These are phyloP conservation scores for Hephaestus fuliginosus DNA, from an alignment of 2,797 vertebrate species.

Conservation along the genomic window DNA sequence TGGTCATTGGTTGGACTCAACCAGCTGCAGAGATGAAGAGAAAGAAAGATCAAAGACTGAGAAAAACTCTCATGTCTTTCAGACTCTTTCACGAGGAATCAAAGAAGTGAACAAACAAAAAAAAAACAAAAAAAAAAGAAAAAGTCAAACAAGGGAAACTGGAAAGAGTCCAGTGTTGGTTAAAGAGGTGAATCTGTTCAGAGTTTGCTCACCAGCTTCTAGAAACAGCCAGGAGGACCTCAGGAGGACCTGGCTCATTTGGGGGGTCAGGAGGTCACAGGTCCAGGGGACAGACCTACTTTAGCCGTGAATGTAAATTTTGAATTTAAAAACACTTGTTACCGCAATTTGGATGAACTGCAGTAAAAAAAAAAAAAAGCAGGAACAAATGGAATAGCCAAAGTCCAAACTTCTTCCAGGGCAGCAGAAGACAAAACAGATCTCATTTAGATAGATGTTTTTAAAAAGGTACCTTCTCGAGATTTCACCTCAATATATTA, in stretches of 20 bases:
- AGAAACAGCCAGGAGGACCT: background rate
- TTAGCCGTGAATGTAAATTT: background rate
- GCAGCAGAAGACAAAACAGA: background rate
- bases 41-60: conserved; percentile 40
- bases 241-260: background rate
- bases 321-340: background rate
- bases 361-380: background rate
- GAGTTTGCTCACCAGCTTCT: background rate
- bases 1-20: conserved; percentile 41
- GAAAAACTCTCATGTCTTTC: conserved; percentile 13
- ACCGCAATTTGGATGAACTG: background rate
- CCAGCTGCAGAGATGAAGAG: conserved; percentile 49
- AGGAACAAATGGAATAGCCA: background rate
- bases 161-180: background rate
- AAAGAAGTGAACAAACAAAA: conserved; percentile 34
- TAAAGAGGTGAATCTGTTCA: background rate
- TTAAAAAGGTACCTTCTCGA: background rate
- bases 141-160: background rate
- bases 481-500: background rate
- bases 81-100: conserved; percentile 16
- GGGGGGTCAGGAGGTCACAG: background rate
- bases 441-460: background rate
- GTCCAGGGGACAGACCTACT: background rate
- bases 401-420: background rate
- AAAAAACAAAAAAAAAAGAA: background rate